phyloP scores from a whole-genome alignment of 2,797 vertebrate species.

The Paratrypauchen microcephalus region DNA sequence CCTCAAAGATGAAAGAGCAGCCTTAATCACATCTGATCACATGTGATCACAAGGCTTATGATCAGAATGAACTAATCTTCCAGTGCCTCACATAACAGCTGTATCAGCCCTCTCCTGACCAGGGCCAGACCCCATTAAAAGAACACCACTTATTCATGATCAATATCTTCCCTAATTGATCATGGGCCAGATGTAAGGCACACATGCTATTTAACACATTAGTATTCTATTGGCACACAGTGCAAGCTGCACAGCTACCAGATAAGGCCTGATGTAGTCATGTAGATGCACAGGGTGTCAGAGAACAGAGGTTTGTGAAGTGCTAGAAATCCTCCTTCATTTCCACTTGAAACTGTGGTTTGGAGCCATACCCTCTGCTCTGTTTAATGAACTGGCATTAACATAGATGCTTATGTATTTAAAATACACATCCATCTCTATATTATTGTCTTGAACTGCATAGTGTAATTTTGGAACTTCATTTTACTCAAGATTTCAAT shows the following conservation, averaged over 20 bases:
- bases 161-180: conserved; percentile 55
- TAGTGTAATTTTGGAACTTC: too few relatives aligned
- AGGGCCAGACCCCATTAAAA: conserved; percentile 36
- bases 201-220: conserved; percentile 50
- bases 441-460: neutral
- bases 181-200: conserved; percentile 51
- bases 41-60: conserved; percentile 41
- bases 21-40: conserved; percentile 13
- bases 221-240: conserved; percentile 47
- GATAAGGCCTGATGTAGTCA: conserved; percentile 36
- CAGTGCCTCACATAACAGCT: conserved; percentile 33
- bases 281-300: conserved; percentile 43
- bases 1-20: conserved; percentile 27
- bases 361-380: too few relatives aligned
- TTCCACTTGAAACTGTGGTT: too few relatives aligned
- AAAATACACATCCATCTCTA: conserved; percentile 40
- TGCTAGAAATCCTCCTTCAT: too few relatives aligned
- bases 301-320: too few relatives aligned
- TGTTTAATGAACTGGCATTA: conserved; percentile 6
- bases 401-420: conserved; percentile 42
- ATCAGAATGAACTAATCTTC: conserved; percentile 38
- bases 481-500: too few relatives aligned
- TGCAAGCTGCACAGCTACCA: conserved; percentile 41
- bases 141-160: conserved; percentile 45
- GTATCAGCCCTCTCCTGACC: conserved; percentile 37